Conservation (phyloP, 2,113 vertebrate species). For the Melanerpes formicivorus region DNA sequence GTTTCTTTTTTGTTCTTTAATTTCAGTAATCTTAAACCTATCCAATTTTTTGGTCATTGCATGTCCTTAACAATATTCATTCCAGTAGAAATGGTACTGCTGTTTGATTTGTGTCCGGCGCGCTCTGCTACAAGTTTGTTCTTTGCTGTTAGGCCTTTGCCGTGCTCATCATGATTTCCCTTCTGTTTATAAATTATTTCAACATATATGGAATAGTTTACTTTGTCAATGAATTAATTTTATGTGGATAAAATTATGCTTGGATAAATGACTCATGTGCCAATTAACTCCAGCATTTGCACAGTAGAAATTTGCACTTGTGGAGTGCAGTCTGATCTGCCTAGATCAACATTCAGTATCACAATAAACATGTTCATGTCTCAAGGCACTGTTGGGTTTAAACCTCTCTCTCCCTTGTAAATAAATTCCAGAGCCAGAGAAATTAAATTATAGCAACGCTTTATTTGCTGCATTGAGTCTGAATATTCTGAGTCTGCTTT, state of each 20-base stretch:
- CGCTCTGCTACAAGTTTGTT: neutral
- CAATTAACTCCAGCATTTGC: neutral
- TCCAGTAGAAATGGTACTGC: neutral
- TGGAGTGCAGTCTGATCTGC: neutral
- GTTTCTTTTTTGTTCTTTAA: neutral
- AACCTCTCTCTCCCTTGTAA: neutral
- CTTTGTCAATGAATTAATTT: neutral
- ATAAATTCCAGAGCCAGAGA: neutral
- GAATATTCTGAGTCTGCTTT: slow-evolving; percentile 1
- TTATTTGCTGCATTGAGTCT: neutral
- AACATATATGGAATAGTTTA: neutral
- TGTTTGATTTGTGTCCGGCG: neutral
- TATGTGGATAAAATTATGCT: neutral
- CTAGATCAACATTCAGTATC: neutral
- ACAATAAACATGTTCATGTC: neutral
- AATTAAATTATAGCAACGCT: neutral
- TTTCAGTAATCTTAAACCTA: neutral
- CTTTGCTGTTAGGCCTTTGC: neutral
- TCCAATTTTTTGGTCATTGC: neutral
- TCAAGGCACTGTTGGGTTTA: neutral
- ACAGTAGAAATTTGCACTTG: neutral
- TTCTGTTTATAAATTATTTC: neutral
- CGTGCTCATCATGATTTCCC: neutral
- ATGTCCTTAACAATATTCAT: neutral
- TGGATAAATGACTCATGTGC: neutral